Evolutionary conservation across 2,113 vertebrate species (phyloP), one percentile per base, ranked within the genome.

Genomic region (Bagarius yarrelli): DNA sequence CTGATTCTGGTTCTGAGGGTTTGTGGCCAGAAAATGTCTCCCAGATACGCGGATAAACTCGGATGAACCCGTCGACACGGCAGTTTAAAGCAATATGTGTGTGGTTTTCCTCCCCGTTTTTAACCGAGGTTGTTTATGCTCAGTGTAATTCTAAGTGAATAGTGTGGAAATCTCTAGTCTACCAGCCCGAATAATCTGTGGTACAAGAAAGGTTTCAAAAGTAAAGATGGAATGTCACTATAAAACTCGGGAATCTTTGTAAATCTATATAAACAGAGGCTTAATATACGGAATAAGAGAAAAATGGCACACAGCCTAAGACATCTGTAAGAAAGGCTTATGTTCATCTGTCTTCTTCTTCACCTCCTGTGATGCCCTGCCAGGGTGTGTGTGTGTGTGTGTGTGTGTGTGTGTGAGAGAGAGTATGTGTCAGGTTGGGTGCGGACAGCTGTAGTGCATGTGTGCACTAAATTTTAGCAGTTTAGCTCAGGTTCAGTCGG

Each of bases 21-120:
- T 86, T 83, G 85, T 56, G 81, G 83, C 74, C 78, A 71, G 84
- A 57, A 83, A 85, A 85, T 85, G 52, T 81, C 75, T 87, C 83
- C 83, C 85, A 86, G 85, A 83, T 67, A 73, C 40, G 21, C 77
- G 47, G 60, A 50, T 32, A 76, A 80, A 73, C 67, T 64, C 21
- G 74, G 53, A 78, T 81, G 78, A 85, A 83, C 84, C 61, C 59
- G 50, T 85, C 44, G 76, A 85, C 76, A 72, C 64, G 69, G 80
- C 50, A 52, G 23, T 82, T 70, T 44, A 60, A 60, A 82, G 63
- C 21, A 19, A 25, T 82, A 44, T 55, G 34, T 72, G 32, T 55
- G 47, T 75, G 4, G 44, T 4, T 63, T 50, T 61, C 18, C 16
- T 23, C 72, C 12, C 16, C 8, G 12, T 52, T 66, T 36, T 44